These are phyloP conservation scores for Pseudocheirus occidentalis DNA, from an alignment of 2,797 vertebrate genomes.

Conservation along the genomic window DNA sequence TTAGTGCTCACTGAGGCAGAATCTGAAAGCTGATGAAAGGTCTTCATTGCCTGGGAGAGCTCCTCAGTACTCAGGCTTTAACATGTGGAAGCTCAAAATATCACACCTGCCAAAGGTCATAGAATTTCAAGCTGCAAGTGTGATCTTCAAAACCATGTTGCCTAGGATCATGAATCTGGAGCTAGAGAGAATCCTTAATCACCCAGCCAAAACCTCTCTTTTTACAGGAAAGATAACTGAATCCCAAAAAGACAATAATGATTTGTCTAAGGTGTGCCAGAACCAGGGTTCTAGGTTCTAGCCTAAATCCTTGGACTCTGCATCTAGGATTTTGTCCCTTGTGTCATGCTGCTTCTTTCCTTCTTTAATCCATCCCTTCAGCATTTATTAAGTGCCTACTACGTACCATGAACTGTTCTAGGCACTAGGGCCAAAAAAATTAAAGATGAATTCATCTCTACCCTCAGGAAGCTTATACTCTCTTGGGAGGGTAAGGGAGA, in stretches of 20 bases:
- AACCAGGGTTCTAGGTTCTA: not conserved
- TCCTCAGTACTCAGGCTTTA: conserved; percentile 51
- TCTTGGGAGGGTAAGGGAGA: not conserved
- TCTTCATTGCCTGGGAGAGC: conserved; percentile 53
- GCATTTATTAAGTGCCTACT: not conserved
- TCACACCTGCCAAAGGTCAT: conserved; percentile 64
- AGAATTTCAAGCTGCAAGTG: not conserved
- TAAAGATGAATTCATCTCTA: not conserved
- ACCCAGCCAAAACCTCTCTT: not conserved
- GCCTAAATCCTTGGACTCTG: not conserved
- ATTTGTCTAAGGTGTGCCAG: not conserved
- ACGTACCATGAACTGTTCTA: not conserved
- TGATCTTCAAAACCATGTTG: not conserved
- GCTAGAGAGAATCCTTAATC: not conserved
- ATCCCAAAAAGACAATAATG: not conserved
- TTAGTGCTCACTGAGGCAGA: not conserved
- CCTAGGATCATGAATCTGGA: not conserved
- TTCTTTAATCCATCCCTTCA: not conserved
- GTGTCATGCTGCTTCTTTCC: not conserved
- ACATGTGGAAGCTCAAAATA: conserved; percentile 35
- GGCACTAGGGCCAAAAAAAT: not conserved
- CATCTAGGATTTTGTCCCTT: not conserved
- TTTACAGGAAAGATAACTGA: not conserved
- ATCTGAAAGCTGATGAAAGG: not conserved
- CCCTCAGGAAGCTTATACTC: not conserved